A percentile compares a stretch with the other conserved stretches of the same genome.
Evolutionary conservation across 53 echinoderm and acorn worm species (phyloP).

Genomic region (Holothuria scabra): DNA sequence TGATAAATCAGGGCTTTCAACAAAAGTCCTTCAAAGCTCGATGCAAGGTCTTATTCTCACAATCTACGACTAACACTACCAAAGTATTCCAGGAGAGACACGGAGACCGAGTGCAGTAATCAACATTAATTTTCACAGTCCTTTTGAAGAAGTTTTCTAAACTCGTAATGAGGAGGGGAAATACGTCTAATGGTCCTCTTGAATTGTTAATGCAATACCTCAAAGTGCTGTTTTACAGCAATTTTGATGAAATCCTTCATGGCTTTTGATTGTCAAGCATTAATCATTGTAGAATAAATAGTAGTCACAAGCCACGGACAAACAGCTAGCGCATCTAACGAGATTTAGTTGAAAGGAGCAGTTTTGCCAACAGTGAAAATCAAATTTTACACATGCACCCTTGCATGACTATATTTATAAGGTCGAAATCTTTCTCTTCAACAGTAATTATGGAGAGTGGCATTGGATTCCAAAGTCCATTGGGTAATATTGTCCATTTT

Average conservation of each 20-base stretch:
- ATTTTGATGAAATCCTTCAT: constrained; percentile 1
- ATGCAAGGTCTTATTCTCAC: background rate
- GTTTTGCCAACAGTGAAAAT: no score
- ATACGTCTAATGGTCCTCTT: constrained; percentile 28
- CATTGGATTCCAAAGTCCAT: no score
- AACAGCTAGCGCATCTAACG: background rate
- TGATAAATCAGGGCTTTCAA: constrained; percentile 21
- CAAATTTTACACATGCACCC: no score
- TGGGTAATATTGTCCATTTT: no score
- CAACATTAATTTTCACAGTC: constrained; percentile 3
- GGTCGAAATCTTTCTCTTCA: no score
- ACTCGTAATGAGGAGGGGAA: constrained; percentile 12
- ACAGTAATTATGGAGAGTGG: no score
- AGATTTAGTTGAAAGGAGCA: no score
- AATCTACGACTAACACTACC: constrained; percentile 9
- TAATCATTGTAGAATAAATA: constrained; percentile 28
- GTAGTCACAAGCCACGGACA: constrained; percentile 11
- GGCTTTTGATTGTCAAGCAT: constrained; percentile 28
- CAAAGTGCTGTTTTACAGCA: constrained; percentile 20
- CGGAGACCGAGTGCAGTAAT: background rate
- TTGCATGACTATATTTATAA: no score
- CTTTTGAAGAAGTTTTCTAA: background rate
- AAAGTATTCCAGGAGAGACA: constrained; percentile 6
- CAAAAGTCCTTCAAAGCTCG: constrained; percentile 31
- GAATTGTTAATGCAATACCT: constrained; percentile 27